A percentile compares a stretch with the other conserved stretches of the same genome.
Evolutionary conservation across 64 coral and sea anemone species (phyloP).

Genomic region (Stichodactyla mertensii): DNA sequence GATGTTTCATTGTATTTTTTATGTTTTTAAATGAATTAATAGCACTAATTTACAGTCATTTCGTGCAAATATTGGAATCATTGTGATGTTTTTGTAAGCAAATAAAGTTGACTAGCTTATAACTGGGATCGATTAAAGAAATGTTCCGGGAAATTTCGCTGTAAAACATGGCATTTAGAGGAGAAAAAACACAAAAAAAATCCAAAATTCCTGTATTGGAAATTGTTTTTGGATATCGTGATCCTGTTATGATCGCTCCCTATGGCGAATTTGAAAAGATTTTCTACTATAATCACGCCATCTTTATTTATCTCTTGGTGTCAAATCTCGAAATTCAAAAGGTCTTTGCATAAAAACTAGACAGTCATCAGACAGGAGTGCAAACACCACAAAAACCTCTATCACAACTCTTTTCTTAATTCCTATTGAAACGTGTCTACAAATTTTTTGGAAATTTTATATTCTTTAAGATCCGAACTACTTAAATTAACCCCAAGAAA

Average conservation of each 20-base stretch:
- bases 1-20: too few relatives aligned
- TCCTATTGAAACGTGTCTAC: too few relatives aligned
- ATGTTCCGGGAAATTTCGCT: too few relatives aligned
- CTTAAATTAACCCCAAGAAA: not conserved
- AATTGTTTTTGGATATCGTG: not conserved
- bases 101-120: too few relatives aligned
- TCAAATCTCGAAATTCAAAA: not conserved
- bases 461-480: not conserved
- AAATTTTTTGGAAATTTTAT: not conserved
- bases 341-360: slow-evolving; percentile 25
- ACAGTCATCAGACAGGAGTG: not conserved
- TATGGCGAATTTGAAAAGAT: not conserved
- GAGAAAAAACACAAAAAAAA: too few relatives aligned
- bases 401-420: not conserved
- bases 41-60: too few relatives aligned
- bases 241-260: not conserved
- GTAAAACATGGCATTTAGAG: too few relatives aligned
- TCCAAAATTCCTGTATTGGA: too few relatives aligned
- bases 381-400: slow-evolving; percentile 13
- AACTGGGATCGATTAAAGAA: too few relatives aligned
- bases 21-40: too few relatives aligned
- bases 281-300: not conserved
- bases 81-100: too few relatives aligned
- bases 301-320: not conserved
- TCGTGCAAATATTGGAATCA: too few relatives aligned